Conservation (phyloP, 35 echinoderm and acorn worm species). For the Strongylocentrotus purpuratus region DNA sequence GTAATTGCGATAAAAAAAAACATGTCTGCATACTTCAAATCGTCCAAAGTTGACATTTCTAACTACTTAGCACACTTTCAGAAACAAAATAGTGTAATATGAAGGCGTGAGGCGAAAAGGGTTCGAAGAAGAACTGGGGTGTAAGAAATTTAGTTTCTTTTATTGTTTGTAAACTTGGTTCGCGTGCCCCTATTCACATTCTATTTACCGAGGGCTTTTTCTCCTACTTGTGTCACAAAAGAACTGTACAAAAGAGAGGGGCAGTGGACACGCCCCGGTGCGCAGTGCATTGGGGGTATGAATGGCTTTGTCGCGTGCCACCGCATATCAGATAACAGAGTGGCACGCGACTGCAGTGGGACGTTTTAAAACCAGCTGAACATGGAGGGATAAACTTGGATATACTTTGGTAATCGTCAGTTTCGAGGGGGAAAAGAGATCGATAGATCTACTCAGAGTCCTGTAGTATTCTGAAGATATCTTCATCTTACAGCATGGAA, state of each 20-base stretch:
- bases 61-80: too few relatives aligned
- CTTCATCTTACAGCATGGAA: background rate
- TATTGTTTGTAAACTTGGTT: background rate
- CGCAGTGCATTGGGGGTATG: background rate
- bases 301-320: slow-evolving; percentile 22
- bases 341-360: slow-evolving; percentile 4
- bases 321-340: background rate
- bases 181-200: background rate
- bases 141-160: background rate
- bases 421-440: background rate
- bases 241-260: background rate
- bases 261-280: background rate
- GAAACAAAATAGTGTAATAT: too few relatives aligned
- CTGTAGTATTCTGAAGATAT: background rate
- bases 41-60: too few relatives aligned
- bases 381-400: background rate
- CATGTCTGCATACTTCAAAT: too few relatives aligned
- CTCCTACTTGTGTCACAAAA: background rate
- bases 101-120: too few relatives aligned
- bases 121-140: background rate
- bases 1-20: too few relatives aligned
- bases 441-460: background rate
- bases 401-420: background rate
- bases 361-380: background rate
- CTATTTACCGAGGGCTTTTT: background rate